Base-by-base conservation (phyloP, 2,888 invertebrate genomes). In the Clistopyga incitator region DNA sequence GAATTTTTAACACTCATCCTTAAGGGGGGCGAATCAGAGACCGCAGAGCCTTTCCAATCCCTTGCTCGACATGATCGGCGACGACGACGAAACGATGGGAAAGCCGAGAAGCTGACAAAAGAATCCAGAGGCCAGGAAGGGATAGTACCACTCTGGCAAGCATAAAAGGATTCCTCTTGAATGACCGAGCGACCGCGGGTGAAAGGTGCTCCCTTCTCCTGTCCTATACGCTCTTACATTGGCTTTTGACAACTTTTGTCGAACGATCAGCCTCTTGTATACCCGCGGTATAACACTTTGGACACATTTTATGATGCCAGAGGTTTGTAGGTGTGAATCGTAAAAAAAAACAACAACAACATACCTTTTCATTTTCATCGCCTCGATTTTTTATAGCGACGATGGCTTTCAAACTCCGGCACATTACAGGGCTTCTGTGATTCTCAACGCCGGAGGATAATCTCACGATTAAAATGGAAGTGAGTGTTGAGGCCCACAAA, bases 121-220 rank as follows among this genome's bases (percentile, higher is more conserved):
- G 78, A 81, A 71, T 54, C 64, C 29, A 45, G 42, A 13, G 34
- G 29, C 38, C 15, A 38, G 47, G 47, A 15, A 45, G n/a, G 34
- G 25, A 56, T 25, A 77, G 50, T 45, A 54, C 59, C 61, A 29
- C 68, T 61, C 47, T 42, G 50, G 45, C 3, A 20, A 38, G 45
- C 52, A 82, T 77, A 64, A 82, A 78, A 78, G 78, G 72, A 82
- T 82, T 82, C 68, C 74, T 82, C 78, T 74, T 74, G 72, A 82
- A 82, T 82, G 68, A 78, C 82, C 82, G 68, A 47, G 59, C 52
- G 29, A 78, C 34, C 61, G 47, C 72, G 78, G 61, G 61, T 76
- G 70, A 77, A 81, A 77, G 67, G 81, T 72, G 64, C 67, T 56
- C 65, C 54, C 67, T 56, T 59, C 74, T 23, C 15, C 71, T 64